phyloP scores from a whole-genome alignment of 2,113 vertebrate species.

The Calidris pygmaea region DNA sequence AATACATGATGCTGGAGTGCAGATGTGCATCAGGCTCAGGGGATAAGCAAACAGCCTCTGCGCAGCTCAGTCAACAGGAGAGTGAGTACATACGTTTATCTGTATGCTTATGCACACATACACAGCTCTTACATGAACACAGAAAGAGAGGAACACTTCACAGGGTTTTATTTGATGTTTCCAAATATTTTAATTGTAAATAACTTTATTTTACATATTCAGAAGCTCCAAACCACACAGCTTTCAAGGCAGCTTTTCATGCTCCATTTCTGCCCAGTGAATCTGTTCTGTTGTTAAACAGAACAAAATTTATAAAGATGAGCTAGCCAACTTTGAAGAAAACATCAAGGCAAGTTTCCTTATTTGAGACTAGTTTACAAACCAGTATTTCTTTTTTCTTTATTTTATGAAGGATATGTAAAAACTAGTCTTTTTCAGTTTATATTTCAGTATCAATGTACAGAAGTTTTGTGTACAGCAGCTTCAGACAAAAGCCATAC shows the following conservation, averaged over 20 bases:
- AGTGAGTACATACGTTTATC: neutral
- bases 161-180: neutral
- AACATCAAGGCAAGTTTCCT: neutral
- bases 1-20: neutral
- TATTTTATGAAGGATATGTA: neutral
- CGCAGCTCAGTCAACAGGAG: neutral
- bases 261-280: neutral
- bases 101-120: neutral
- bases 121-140: neutral
- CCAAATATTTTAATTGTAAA: neutral
- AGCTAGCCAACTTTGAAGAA: neutral
- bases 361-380: neutral
- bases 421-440: neutral
- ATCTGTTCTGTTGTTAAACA: neutral
- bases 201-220: neutral
- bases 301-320: neutral
- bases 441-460: neutral
- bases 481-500: slow-evolving; percentile 63
- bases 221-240: neutral
- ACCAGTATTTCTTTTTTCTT: neutral
- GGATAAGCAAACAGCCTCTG: neutral
- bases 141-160: neutral
- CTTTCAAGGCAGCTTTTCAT: neutral
- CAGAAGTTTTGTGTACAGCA: neutral
- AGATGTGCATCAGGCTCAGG: neutral